Conservation (phyloP, 2,113 vertebrate genomes). For the Microcebus lehilahytsara region DNA sequence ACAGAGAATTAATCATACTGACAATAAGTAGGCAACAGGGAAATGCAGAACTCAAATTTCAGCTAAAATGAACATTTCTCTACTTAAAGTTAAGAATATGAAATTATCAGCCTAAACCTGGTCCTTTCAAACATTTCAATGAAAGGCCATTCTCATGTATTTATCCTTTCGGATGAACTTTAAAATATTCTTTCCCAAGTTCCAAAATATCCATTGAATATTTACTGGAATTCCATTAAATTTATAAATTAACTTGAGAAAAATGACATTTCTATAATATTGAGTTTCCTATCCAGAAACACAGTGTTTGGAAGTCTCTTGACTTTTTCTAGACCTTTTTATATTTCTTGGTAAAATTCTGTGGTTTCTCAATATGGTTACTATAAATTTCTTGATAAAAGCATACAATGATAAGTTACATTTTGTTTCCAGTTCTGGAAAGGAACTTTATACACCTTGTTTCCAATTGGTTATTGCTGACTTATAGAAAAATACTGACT, state of each 20-base stretch:
- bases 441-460: background rate
- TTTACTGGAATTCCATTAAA: background rate
- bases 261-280: background rate
- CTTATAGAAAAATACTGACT: rapidly evolving
- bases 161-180: background rate
- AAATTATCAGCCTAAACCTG: background rate
- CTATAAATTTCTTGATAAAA: background rate
- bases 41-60: rapidly evolving
- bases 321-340: background rate
- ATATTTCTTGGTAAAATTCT: background rate
- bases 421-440: background rate
- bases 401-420: background rate
- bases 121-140: background rate
- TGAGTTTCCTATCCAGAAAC: background rate
- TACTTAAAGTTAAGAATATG: background rate
- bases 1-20: rapidly evolving
- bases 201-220: background rate
- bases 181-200: background rate
- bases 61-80: too few relatives aligned
- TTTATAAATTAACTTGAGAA: background rate
- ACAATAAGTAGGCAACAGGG: background rate
- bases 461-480: too few relatives aligned
- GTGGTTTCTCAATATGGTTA: background rate
- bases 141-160: background rate
- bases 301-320: background rate